Evolutionary conservation across 2,113 vertebrate genomes (phyloP).

Genomic region (Pimephales promelas): DNA sequence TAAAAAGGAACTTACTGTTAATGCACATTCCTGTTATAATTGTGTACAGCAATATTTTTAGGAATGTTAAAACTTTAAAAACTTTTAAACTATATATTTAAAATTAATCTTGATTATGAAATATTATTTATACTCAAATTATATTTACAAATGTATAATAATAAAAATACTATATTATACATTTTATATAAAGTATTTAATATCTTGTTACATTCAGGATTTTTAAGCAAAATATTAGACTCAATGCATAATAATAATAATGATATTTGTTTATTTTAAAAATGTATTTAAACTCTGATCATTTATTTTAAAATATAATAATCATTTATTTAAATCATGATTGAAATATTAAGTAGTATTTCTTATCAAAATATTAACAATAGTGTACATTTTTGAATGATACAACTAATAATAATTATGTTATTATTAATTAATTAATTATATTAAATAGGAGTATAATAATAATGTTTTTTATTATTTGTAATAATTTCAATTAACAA

Average conservation of each 20-base stretch:
- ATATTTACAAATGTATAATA: too few relatives aligned
- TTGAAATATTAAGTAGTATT: not conserved
- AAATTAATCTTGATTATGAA: too few relatives aligned
- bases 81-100: too few relatives aligned
- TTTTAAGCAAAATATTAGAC: not conserved
- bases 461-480: too few relatives aligned
- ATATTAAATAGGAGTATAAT: not conserved
- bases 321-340: not conserved
- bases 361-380: not conserved
- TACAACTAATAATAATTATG: not conserved
- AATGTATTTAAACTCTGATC: not conserved
- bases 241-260: not conserved
- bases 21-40: not conserved
- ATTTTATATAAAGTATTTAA: not conserved
- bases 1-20: not conserved
- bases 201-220: not conserved
- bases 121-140: too few relatives aligned
- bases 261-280: not conserved
- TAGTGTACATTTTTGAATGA: not conserved
- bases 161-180: not conserved
- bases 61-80: too few relatives aligned
- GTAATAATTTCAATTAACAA: too few relatives aligned
- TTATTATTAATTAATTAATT: not conserved
- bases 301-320: not conserved
- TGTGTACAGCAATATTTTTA: too few relatives aligned